phyloP scores from a whole-genome alignment of 64 coral and sea anemone species.

The Porites lutea region DNA sequence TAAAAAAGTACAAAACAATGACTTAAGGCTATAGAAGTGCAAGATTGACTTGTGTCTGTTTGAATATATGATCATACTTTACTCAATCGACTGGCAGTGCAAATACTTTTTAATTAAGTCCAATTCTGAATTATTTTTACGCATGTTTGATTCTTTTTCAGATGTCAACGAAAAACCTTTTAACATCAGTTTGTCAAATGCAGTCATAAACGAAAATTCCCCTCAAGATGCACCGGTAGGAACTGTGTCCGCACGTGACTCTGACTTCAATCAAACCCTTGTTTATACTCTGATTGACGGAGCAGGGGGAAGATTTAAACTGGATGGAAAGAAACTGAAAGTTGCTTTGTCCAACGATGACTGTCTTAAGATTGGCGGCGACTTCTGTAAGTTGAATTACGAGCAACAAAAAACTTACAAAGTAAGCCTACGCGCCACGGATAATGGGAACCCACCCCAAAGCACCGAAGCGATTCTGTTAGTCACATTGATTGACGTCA shows the following conservation, averaged over 20 bases:
- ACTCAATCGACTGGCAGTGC: too few species aligned
- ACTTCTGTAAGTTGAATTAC: constrained; percentile 86
- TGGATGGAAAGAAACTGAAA: constrained; percentile 50
- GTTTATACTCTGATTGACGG: constrained; percentile 44
- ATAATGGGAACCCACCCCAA: constrained; percentile 77
- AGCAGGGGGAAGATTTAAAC: constrained; percentile 67
- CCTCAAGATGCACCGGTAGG: constrained; percentile 52
- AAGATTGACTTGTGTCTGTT: too few species aligned
- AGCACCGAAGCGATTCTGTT: constrained; percentile 61
- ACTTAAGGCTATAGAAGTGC: too few species aligned
- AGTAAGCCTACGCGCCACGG: constrained; percentile 86
- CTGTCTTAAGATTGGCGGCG: constrained; percentile 49
- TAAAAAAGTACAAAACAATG: too few species aligned
- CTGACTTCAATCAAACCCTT: constrained; percentile 44
- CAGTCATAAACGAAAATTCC: constrained; percentile 70
- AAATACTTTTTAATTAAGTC: background rate
- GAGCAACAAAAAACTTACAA: constrained; percentile 58
- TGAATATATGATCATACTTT: too few species aligned
- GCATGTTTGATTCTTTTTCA: background rate
- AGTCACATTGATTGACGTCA: constrained; percentile 79
- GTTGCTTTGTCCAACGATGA: constrained; percentile 53
- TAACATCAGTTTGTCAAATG: constrained; percentile 68
- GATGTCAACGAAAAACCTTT: constrained; percentile 90
- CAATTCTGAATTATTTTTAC: background rate
- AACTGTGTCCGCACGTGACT: constrained; percentile 47